These are phyloP conservation scores for Varanus komodoensis DNA, from an alignment of 2,113 vertebrate genomes.

Conservation along the genomic window DNA sequence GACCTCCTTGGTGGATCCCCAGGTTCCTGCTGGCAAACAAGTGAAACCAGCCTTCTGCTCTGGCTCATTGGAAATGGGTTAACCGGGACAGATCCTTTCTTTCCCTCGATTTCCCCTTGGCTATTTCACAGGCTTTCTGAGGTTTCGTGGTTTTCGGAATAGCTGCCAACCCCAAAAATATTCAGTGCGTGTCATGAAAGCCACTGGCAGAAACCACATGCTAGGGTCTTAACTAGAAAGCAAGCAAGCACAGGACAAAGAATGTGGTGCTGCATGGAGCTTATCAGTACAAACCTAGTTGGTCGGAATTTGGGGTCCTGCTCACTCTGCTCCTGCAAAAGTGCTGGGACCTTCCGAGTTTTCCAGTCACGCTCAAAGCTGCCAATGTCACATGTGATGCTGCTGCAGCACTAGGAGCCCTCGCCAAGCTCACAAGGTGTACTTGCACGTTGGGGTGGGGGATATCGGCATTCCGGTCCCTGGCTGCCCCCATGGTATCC, in stretches of 20 bases:
- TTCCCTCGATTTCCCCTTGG: background rate
- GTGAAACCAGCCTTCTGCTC: slow-evolving; percentile 29
- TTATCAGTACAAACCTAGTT: background rate
- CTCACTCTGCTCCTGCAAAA: background rate
- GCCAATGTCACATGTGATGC: too few species aligned
- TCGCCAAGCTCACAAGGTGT: too few species aligned
- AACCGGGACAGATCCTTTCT: background rate
- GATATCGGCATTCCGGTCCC: too few species aligned
- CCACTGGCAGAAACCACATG: rapidly evolving
- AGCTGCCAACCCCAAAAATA: background rate
- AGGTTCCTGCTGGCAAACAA: background rate
- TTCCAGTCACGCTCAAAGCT: background rate
- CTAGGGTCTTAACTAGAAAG: background rate
- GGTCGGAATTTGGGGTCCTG: background rate
- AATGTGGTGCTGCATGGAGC: background rate
- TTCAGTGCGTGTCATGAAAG: background rate
- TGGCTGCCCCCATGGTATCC: too few species aligned
- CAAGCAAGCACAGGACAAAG: background rate
- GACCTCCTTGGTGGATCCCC: background rate
- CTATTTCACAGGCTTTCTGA: slow-evolving; percentile 4
- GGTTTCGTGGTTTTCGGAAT: background rate
- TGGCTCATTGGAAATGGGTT: background rate
- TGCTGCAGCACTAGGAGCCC: too few species aligned
- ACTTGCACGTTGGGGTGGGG: too few species aligned
- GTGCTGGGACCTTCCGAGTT: background rate